Conservation (phyloP, 1,140 invertebrate species). For the Argopecten irradians region DNA sequence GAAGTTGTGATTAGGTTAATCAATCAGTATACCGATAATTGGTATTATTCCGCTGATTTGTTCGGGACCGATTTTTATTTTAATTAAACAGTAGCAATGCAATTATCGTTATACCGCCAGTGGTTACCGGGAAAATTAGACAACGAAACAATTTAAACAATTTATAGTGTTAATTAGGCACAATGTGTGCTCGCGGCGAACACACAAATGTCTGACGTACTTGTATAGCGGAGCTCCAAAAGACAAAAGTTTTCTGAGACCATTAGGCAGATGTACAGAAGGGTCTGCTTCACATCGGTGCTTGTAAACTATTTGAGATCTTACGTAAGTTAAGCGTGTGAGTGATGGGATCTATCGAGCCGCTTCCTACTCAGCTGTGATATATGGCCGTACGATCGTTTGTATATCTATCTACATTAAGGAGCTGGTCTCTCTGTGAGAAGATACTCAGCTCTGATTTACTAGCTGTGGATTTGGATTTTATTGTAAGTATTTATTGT, state of each 20-base stretch:
- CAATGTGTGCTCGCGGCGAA: not conserved
- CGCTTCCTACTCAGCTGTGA: not conserved
- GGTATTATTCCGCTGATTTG: not conserved
- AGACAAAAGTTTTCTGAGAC: not conserved
- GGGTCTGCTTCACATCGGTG: not conserved
- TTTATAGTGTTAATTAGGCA: not conserved
- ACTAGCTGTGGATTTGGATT: not conserved
- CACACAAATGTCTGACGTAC: not conserved
- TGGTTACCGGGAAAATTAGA: constrained; percentile 1
- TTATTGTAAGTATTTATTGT: not conserved
- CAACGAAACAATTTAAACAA: not conserved
- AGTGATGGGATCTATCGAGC: constrained; percentile 6
- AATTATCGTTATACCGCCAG: not conserved
- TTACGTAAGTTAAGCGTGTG: constrained; percentile 12
- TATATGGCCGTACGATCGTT: not conserved
- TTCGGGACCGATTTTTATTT: not conserved
- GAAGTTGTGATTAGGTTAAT: not conserved
- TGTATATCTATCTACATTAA: not conserved
- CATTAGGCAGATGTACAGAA: constrained; percentile 15
- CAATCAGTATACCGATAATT: not conserved
- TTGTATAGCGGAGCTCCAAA: not conserved
- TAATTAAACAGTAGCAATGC: not conserved
- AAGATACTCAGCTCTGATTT: not conserved
- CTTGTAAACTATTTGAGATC: constrained; percentile 5
- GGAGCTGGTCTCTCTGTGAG: not conserved